A percentile compares a stretch with the other conserved stretches of the same genome.
phyloP scores from a whole-genome alignment of 2,113 vertebrate species.

The Camelus dromedarius region DNA sequence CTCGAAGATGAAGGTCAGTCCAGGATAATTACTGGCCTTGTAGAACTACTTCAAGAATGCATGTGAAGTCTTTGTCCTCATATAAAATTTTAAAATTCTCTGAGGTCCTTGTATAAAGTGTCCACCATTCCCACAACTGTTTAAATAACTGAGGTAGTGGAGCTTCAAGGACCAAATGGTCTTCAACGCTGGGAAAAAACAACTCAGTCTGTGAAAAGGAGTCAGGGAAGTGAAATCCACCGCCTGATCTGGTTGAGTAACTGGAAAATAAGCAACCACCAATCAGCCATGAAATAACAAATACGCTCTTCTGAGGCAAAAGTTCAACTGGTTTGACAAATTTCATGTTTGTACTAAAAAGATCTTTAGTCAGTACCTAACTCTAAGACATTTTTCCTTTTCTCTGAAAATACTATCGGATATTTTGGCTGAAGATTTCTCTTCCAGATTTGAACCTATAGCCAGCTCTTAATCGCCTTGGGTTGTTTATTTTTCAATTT shows the following conservation, averaged over 20 bases:
- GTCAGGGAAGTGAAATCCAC: not conserved
- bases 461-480: not conserved
- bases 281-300: not conserved
- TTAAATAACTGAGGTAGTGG: not conserved
- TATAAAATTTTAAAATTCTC: not conserved
- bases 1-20: not conserved
- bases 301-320: not conserved
- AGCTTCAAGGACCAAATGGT: not conserved
- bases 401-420: not conserved
- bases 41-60: not conserved
- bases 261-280: slow-evolving; percentile 2
- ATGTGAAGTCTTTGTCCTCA: not conserved
- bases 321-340: slow-evolving; percentile 58
- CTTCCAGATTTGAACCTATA: not conserved
- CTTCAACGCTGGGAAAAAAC: slow-evolving; percentile 25
- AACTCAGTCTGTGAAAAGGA: not conserved
- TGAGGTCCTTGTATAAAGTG: slow-evolving; percentile 4
- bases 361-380: slow-evolving; percentile 36
- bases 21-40: not conserved
- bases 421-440: slow-evolving; percentile 36
- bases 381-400: not conserved
- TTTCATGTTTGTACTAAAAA: not conserved
- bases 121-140: not conserved
- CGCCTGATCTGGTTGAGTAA: slow-evolving; percentile 53
- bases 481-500: slow-evolving; percentile 11